Percentiles rank a stretch among this genome's conserved stretches.
Evolutionary conservation across 2,888 invertebrate genomes (phyloP).

Genomic region (Syrphus vitripennis): DNA sequence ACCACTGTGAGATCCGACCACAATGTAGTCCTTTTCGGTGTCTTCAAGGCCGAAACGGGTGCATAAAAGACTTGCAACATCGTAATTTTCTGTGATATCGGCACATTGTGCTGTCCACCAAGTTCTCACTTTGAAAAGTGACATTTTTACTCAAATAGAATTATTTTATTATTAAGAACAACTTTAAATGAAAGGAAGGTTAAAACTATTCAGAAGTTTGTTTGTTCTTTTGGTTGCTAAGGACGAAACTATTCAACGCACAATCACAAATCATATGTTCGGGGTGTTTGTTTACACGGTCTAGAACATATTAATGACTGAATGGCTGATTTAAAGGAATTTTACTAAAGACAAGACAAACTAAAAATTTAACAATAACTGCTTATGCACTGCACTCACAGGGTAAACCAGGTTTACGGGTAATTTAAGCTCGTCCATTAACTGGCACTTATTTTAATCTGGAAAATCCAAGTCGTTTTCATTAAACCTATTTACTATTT

Average conservation of each 20-base stretch:
- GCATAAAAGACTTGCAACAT: conserved; percentile 82
- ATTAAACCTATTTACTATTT: no score
- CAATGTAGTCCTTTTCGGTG: conserved; percentile 85
- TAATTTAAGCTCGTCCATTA: no score
- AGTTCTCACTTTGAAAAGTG: conserved; percentile 93
- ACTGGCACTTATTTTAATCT: no score
- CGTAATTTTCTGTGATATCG: conserved; percentile 82
- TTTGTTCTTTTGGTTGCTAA: conserved; percentile 47
- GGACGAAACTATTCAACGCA: conserved; percentile 6
- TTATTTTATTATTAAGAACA: neutral
- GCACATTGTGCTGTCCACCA: conserved; percentile 91
- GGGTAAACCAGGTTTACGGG: no score
- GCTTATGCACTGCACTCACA: no score
- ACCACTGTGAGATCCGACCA: conserved; percentile 91
- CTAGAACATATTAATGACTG: neutral
- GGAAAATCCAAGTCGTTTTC: no score
- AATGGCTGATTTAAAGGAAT: no score
- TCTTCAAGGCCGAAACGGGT: conserved; percentile 84
- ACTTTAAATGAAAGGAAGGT: neutral
- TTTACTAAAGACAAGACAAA: no score
- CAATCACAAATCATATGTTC: neutral
- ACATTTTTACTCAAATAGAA: conserved; percentile 84
- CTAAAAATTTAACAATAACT: no score
- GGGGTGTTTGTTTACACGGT: neutral
- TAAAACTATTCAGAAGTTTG: neutral